Conservation (phyloP, 1,140 invertebrate species). For the Lineus longissimus region DNA sequence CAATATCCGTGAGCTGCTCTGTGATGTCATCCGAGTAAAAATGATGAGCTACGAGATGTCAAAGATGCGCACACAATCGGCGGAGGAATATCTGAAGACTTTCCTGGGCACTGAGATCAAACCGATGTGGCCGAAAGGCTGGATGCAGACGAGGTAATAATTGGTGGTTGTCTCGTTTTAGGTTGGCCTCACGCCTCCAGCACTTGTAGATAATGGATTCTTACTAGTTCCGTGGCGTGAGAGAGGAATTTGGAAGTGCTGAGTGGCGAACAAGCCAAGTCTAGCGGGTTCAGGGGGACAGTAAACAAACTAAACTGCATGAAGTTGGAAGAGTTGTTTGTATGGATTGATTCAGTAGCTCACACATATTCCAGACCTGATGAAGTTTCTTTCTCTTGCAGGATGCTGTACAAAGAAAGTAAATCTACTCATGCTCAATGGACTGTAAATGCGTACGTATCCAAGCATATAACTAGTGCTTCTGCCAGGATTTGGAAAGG, state of each 20-base stretch:
- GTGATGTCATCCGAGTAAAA: conserved; percentile 56
- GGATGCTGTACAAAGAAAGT: conserved; percentile 47
- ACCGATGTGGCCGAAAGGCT: conserved; percentile 61
- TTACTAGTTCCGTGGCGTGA: too few relatives aligned
- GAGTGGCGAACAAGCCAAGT: too few relatives aligned
- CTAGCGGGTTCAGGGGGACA: too few relatives aligned
- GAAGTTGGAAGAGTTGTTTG: too few relatives aligned
- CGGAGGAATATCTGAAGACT: conserved; percentile 58
- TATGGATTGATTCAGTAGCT: too few relatives aligned
- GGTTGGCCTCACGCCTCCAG: neutral
- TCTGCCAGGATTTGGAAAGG: too few relatives aligned
- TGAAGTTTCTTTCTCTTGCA: conserved; percentile 22
- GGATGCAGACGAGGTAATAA: conserved; percentile 56
- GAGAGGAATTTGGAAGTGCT: too few relatives aligned
- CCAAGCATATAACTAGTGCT: too few relatives aligned
- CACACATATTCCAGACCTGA: too few relatives aligned
- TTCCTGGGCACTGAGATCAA: conserved; percentile 59
- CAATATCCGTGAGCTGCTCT: conserved; percentile 54
- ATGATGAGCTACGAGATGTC: conserved; percentile 56
- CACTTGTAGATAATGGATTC: too few relatives aligned
- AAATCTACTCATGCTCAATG: conserved; percentile 34
- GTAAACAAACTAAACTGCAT: too few relatives aligned
- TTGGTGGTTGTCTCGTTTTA: neutral
- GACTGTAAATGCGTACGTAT: conserved; percentile 21
- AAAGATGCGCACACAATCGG: conserved; percentile 57